phyloP scores from a whole-genome alignment of 2,888 invertebrate genomes.

The Yponomeuta cagnagella region DNA sequence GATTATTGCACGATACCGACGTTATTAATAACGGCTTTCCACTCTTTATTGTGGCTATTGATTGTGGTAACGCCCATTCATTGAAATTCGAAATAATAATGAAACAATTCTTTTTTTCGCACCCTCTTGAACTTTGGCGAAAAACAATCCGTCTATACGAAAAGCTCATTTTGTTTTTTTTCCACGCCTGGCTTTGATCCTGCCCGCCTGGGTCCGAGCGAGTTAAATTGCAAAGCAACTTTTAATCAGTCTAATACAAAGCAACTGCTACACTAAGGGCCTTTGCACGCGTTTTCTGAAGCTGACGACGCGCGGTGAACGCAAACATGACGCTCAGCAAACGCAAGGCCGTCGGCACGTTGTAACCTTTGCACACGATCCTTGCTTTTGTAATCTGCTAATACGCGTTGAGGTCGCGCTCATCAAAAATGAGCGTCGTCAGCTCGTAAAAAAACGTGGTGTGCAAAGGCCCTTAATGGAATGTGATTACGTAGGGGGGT shows the following conservation, averaged over 20 bases:
- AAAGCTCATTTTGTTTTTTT: constrained; percentile 4
- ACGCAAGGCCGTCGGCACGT: too few relatives aligned
- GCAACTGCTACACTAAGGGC: background rate
- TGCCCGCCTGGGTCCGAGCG: constrained; percentile 1
- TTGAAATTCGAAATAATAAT: background rate
- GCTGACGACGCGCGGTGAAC: too few relatives aligned
- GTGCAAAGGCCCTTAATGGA: too few relatives aligned
- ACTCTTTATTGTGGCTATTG: background rate
- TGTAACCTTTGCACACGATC: too few relatives aligned
- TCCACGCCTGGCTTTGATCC: constrained; percentile 1
- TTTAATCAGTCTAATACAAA: constrained; percentile 19
- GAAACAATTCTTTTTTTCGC: background rate
- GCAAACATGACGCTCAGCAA: too few relatives aligned
- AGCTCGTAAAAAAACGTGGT: too few relatives aligned
- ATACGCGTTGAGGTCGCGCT: too few relatives aligned
- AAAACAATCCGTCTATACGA: background rate
- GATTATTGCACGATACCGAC: too few relatives aligned
- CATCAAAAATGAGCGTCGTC: too few relatives aligned
- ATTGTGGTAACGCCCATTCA: background rate
- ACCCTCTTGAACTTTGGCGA: constrained; percentile 2
- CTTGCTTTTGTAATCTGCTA: too few relatives aligned
- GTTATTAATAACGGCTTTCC: background rate
- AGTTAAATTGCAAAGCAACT: constrained; percentile 19
- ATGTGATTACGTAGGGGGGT: too few relatives aligned
- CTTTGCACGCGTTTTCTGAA: background rate